Evolutionary conservation across 1,140 invertebrate species (phyloP).

Genomic region (Nasonia giraulti): DNA sequence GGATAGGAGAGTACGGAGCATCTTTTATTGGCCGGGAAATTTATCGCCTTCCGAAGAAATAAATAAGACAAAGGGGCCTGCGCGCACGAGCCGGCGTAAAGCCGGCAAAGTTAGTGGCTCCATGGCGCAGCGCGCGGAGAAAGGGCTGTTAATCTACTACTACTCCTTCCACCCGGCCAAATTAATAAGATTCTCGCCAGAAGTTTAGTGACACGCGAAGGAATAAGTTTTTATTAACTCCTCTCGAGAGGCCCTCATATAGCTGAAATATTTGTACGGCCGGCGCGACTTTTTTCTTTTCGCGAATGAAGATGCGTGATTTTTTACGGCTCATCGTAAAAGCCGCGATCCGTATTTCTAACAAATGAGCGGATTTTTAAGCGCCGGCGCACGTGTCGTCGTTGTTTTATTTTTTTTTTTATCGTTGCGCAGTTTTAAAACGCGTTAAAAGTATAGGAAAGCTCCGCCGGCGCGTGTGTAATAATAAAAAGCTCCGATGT

Average conservation of each 20-base stretch:
- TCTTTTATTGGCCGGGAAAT: constrained; percentile 38
- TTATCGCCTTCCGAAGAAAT: constrained; percentile 40
- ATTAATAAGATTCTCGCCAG: constrained; percentile 41
- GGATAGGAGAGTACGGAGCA: not conserved
- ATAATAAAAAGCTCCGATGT: not conserved
- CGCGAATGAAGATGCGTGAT: constrained; percentile 2
- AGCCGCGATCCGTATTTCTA: not conserved
- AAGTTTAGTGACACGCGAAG: constrained; percentile 19
- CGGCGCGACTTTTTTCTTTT: not conserved
- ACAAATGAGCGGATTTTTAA: constrained; percentile 16
- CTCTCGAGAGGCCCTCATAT: not conserved
- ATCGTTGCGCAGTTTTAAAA: constrained; percentile 14
- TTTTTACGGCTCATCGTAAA: constrained; percentile 16
- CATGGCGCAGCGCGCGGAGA: not conserved
- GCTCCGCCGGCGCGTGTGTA: not conserved
- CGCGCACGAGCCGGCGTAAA: not conserved
- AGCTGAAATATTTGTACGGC: not conserved
- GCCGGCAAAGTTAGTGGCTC: constrained; percentile 34
- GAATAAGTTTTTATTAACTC: constrained; percentile 44
- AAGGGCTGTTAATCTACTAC: constrained; percentile 33
- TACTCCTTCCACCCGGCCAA: not conserved
- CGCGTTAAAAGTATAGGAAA: constrained; percentile 6
- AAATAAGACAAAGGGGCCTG: constrained; percentile 41
- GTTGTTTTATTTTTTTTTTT: not conserved
- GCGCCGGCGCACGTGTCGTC: not conserved